phyloP scores from a whole-genome alignment of 2,888 invertebrate species.

The Sinodicranocentrus sp. region DNA sequence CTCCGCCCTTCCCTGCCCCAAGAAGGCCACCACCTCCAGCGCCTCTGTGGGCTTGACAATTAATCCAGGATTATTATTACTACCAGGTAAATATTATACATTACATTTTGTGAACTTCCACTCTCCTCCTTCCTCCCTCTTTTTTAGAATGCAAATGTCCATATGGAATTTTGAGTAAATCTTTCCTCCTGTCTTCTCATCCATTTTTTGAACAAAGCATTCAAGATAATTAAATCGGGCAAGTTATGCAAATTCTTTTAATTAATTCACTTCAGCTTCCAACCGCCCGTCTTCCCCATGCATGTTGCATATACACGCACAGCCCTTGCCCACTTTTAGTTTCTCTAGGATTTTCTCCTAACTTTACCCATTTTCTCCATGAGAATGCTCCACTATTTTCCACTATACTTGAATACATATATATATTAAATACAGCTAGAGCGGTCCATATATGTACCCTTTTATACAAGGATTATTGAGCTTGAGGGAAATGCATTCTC shows the following conservation, averaged over 20 bases:
- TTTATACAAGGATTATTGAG: no score
- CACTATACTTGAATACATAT: no score
- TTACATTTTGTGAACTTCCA: no score
- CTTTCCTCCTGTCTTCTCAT: not conserved
- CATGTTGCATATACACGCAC: conserved; percentile 21
- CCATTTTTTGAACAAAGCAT: conserved; percentile 5
- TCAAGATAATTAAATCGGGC: conserved; percentile 58
- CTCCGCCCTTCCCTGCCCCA: conserved; percentile 75
- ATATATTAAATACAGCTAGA: no score
- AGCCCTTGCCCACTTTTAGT: conserved; percentile 5
- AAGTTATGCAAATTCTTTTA: conserved; percentile 72
- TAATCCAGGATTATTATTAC: conserved; percentile 73
- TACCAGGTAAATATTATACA: conserved; percentile 68
- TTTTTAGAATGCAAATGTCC: no score
- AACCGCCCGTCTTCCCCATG: not conserved
- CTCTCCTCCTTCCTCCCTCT: no score
- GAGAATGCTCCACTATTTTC: conserved; percentile 19
- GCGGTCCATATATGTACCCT: no score
- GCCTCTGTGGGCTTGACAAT: conserved; percentile 74
- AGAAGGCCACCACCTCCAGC: conserved; percentile 74
- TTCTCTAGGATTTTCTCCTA: not conserved
- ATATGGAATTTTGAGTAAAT: no score
- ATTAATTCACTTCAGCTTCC: conserved; percentile 65
- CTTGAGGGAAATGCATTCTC: no score
- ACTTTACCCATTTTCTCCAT: conserved; percentile 33